Conservation (phyloP, 23 tunicate species). For the Halocynthia aurantium region DNA sequence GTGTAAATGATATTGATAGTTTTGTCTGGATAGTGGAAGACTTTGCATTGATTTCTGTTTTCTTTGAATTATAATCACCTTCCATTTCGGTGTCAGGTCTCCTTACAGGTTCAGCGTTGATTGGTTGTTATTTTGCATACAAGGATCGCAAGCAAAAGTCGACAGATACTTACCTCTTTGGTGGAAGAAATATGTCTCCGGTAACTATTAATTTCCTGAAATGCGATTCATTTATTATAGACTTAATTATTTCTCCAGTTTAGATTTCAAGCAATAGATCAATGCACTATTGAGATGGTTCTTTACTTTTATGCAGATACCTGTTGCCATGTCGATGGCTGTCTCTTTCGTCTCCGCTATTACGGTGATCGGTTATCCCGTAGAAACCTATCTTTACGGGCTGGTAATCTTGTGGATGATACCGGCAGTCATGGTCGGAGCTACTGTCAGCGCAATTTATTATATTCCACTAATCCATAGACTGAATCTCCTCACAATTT, state of each 20-base stretch:
- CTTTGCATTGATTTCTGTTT: no score
- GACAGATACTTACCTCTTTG: constrained; percentile 10
- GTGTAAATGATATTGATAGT: no score
- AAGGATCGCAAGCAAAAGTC: constrained; percentile 12
- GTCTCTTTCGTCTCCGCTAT: constrained; percentile 50
- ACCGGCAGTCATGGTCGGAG: constrained; percentile 3
- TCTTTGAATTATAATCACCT: no score
- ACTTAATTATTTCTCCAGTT: no score
- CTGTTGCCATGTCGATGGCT: constrained; percentile 54
- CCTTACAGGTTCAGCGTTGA: neutral
- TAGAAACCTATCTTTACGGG: constrained; percentile 36
- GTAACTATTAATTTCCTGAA: neutral
- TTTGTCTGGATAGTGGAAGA: no score
- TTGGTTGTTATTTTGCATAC: neutral
- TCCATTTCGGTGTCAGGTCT: neutral
- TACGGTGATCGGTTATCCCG: constrained; percentile 45
- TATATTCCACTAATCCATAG: constrained; percentile 33
- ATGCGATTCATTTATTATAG: no score
- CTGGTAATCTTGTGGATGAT: constrained; percentile 24
- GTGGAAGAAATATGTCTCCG: constrained; percentile 11
- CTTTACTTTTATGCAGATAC: constrained; percentile 4
- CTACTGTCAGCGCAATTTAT: constrained; percentile 14
- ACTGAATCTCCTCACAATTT: constrained; percentile 21
- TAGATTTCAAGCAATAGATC: no score
- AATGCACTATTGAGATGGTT: no score